phyloP scores from a whole-genome alignment of 2,113 vertebrate genomes.

The Anas platyrhynchos region DNA sequence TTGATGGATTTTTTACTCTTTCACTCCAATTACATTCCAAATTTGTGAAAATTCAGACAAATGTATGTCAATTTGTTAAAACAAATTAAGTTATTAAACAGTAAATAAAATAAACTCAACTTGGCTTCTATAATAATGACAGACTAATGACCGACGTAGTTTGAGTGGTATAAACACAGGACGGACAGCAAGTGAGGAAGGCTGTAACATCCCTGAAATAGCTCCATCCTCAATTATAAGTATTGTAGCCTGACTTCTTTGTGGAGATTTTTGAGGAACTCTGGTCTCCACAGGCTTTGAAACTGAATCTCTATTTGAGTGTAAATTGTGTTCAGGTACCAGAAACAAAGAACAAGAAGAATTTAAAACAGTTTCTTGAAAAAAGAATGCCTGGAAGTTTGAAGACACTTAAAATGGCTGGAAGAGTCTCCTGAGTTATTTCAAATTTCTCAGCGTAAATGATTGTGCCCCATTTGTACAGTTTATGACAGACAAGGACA shows the following conservation, averaged over 20 bases:
- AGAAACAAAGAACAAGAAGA: not conserved
- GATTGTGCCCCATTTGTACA: not conserved
- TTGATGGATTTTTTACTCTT: not conserved
- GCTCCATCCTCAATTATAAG: not conserved
- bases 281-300: not conserved
- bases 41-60: not conserved
- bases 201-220: not conserved
- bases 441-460: not conserved
- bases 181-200: not conserved
- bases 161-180: constrained; percentile 8
- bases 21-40: not conserved
- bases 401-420: not conserved
- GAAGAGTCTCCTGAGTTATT: not conserved
- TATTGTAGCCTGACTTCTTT: not conserved
- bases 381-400: not conserved
- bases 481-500: not conserved
- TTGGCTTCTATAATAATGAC: not conserved
- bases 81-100: not conserved
- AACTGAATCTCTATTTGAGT: not conserved
- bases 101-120: constrained; percentile 16
- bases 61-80: not conserved
- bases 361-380: not conserved
- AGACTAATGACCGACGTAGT: constrained; percentile 26
- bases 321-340: not conserved
- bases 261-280: not conserved